Conservation (phyloP, 1,140 invertebrate genomes). For the Yoshiicerus persimilis region DNA sequence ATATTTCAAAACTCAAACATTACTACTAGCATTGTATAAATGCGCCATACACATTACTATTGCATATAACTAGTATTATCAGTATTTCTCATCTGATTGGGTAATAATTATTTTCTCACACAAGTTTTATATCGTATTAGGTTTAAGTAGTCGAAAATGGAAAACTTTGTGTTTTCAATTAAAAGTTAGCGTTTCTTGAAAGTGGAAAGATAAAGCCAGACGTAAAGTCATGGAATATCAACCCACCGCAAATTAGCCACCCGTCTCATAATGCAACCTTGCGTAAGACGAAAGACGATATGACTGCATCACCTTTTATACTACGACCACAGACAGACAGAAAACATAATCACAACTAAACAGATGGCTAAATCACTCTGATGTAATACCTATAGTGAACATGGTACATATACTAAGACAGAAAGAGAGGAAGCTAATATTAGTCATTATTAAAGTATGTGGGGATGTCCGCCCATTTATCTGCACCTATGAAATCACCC, state of each 20-base stretch:
- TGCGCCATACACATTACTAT: neutral
- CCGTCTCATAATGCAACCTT: neutral
- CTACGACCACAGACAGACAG: neutral
- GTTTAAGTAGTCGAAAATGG: neutral
- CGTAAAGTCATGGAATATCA: neutral
- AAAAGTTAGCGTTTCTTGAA: neutral
- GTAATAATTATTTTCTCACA: neutral
- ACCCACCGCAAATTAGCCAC: neutral
- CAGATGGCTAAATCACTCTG: neutral
- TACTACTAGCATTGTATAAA: neutral
- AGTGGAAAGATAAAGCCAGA: neutral
- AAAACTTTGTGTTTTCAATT: neutral
- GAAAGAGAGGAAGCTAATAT: neutral
- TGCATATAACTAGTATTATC: neutral
- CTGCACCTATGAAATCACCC: neutral
- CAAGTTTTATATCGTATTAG: neutral
- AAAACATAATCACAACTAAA: neutral
- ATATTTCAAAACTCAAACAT: neutral
- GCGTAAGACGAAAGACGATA: neutral
- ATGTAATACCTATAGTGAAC: neutral
- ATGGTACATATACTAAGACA: neutral
- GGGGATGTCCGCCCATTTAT: neutral
- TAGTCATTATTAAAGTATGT: slow-evolving; percentile 12
- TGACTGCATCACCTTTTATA: neutral
- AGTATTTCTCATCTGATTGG: neutral